Conservation (phyloP, 2,113 vertebrate genomes). For the Xiphias gladius region DNA sequence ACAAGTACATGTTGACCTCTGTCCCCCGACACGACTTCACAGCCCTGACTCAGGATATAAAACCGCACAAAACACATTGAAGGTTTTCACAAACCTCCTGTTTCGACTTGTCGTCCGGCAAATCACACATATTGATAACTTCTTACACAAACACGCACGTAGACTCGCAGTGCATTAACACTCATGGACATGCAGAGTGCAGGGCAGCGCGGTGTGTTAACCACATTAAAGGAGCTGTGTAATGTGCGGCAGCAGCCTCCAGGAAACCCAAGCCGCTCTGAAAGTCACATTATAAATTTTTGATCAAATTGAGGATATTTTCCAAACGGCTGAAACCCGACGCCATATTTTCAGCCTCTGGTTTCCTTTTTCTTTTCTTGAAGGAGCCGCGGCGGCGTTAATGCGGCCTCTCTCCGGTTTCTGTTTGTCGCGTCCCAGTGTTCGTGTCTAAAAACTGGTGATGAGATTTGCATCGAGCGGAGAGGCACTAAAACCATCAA, state of each 20-base stretch:
- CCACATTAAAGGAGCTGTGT: constrained; percentile 89
- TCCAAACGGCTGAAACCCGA: constrained; percentile 95
- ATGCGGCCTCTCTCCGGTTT: constrained; percentile 85
- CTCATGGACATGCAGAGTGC: constrained; percentile 27
- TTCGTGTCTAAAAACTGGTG: constrained; percentile 92
- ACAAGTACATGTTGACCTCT: too few relatives aligned
- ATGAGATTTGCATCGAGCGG: constrained; percentile 96
- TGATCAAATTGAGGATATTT: constrained; percentile 98
- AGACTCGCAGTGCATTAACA: too few relatives aligned
- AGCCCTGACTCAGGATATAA: too few relatives aligned
- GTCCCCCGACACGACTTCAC: too few relatives aligned
- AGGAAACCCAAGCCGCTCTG: constrained; percentile 95
- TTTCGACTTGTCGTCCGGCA: not conserved
- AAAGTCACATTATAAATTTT: constrained; percentile 95
- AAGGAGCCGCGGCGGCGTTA: constrained; percentile 88
- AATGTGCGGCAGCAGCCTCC: constrained; percentile 69
- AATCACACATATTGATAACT: not conserved
- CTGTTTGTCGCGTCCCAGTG: constrained; percentile 78
- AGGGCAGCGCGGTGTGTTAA: constrained; percentile 80
- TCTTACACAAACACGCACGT: constrained; percentile 53
- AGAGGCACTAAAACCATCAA: constrained; percentile 88
- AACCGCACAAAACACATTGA: not conserved
- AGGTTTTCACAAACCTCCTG: not conserved
- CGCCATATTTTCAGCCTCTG: constrained; percentile 95
- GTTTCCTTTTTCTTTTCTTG: constrained; percentile 93